Base-by-base conservation (phyloP, 2,888 invertebrate genomes). In the Hypercompe scribonia region DNA sequence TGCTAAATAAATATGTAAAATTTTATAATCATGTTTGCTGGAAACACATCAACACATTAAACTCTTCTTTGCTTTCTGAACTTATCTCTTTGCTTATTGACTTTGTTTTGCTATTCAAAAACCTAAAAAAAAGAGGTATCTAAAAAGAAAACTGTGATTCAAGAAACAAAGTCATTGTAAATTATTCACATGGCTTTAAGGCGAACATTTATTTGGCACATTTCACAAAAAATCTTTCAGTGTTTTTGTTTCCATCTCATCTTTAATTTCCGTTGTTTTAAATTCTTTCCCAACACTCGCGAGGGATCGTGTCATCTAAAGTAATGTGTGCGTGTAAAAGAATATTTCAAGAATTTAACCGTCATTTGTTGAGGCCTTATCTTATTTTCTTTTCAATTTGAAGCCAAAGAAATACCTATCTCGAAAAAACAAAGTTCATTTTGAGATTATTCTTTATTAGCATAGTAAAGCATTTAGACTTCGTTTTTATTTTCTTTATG, bases 281-380 rank as follows among this genome's bases (percentile, higher is more conserved):
- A 81, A 80, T 80, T 81, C 82, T 76, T 78, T 67, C 68, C 21
- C 46, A 21, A 74, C 46, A 67, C 33, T 67, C 34, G 13, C 58
- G 34, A 58, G 65, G 66, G 50, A 36, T 50, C 42, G 34, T 34
- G 39, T 28, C 65, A 28, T n/a, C 64, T 28, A 63, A 34, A 31
- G 65, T 61, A 28, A 75, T 31, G 64, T 65, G 58, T 13, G 73
- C 42, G 54, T 71, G 77, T 77, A 67, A 65, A 69, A 80, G 75
- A 81, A 78, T 78, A 68, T 81, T 71, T 67, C n/a, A 13, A 70
- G 78, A 76, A 81, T 81, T 66, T 74, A 70, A 65, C 72, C 65
- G 66, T 63, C 68, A 80, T 79, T 74, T 78, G 61, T 66, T 46
- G 46, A 46, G 42, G 13, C 66, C 66, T 33, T 46, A 66, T 66